A percentile compares a stretch with the other conserved stretches of the same genome.
Evolutionary conservation across 2,888 invertebrate species (phyloP).

Genomic region (Nymphalis urticae): DNA sequence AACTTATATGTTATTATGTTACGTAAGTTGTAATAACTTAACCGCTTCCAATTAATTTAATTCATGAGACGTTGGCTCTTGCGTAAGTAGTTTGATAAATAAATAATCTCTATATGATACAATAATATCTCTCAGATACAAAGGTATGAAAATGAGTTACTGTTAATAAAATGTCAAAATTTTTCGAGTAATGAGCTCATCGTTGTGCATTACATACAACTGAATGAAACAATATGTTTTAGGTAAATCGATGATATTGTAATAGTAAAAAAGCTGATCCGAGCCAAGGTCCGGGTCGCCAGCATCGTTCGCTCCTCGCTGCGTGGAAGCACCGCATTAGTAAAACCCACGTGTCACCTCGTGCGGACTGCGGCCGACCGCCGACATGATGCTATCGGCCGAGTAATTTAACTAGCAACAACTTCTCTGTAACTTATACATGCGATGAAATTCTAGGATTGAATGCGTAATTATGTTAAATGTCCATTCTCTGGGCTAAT

Average conservation of each 20-base stretch:
- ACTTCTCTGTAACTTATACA: slow-evolving; percentile 19
- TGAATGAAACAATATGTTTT: no score
- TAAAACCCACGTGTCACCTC: slow-evolving; percentile 26
- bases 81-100: no score
- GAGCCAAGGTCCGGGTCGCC: slow-evolving; percentile 8
- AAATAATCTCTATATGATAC: no score
- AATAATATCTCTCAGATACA: no score
- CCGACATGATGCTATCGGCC: slow-evolving; percentile 21
- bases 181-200: no score
- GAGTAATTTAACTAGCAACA: slow-evolving; percentile 19
- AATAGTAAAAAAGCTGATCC: neutral
- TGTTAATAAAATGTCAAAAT: no score
- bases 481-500: slow-evolving; percentile 15
- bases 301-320: no score
- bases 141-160: no score
- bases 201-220: no score
- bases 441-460: slow-evolving; percentile 13
- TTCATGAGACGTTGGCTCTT: neutral
- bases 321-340: slow-evolving; percentile 13
- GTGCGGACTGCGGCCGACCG: slow-evolving; percentile 5
- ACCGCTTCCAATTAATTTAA: neutral
- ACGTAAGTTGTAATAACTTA: no score
- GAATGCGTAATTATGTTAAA: slow-evolving; percentile 10
- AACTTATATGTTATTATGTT: no score
- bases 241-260: neutral